Conservation (phyloP, 2,797 vertebrate species). For the Centropyge bicolor region DNA sequence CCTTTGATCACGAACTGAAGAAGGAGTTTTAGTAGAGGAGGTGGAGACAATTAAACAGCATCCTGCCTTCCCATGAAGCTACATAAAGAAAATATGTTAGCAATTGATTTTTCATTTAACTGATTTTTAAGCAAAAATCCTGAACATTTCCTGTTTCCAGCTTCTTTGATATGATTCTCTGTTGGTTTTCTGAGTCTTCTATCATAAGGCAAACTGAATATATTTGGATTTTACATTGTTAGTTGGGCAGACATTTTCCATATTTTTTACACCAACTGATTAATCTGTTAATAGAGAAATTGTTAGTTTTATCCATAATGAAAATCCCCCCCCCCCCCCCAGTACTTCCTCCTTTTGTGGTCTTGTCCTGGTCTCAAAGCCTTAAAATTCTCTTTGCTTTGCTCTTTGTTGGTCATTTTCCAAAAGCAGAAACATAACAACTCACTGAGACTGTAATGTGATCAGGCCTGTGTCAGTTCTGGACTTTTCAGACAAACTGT, state of each 20-base stretch:
- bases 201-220: background rate
- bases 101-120: background rate
- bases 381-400: background rate
- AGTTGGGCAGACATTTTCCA: background rate
- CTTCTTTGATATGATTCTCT: background rate
- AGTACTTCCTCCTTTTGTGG: background rate
- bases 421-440: background rate
- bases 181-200: background rate
- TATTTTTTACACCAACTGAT: background rate
- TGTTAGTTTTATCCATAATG: background rate
- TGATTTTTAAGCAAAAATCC: background rate
- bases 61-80: background rate
- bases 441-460: background rate
- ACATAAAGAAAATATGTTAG: background rate
- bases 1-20: background rate
- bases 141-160: background rate
- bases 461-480: background rate
- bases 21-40: background rate
- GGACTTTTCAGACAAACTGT: background rate
- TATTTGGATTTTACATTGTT: background rate
- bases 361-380: background rate
- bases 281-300: background rate
- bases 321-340: no score
- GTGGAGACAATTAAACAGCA: background rate
- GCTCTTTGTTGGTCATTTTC: background rate